Conservation (phyloP, 1,140 invertebrate genomes). For the Eciton burchellii region DNA sequence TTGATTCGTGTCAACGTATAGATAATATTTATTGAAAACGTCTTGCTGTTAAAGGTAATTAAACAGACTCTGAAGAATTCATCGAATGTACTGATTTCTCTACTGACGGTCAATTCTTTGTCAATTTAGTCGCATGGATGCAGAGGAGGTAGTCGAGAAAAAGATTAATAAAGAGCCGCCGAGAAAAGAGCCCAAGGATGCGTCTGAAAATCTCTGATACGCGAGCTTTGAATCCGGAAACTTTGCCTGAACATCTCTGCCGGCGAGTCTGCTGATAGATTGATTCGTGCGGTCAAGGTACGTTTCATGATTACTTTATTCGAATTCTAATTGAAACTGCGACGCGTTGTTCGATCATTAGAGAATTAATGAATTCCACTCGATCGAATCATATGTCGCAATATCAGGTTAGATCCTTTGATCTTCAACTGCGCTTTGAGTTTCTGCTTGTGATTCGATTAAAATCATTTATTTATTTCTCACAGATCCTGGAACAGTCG, state of each 20-base stretch:
- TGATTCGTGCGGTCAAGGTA: conserved; percentile 99
- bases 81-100: too few species aligned
- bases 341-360: neutral
- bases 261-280: conserved; percentile 99
- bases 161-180: conserved; percentile 77
- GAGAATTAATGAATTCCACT: neutral
- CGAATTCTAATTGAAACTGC: neutral
- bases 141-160: conserved; percentile 78
- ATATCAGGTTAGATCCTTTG: too few species aligned
- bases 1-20: too few species aligned
- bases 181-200: conserved; percentile 91
- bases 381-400: too few species aligned
- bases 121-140: too few species aligned
- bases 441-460: too few species aligned
- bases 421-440: too few species aligned
- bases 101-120: too few species aligned
- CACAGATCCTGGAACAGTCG: conserved; percentile 98
- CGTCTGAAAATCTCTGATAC: conserved; percentile 98
- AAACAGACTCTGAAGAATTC: too few species aligned
- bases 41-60: too few species aligned
- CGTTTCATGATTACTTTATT: conserved; percentile 37
- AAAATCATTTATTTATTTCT: conserved; percentile 59
- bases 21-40: too few species aligned
- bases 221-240: conserved; percentile 98
- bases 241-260: conserved; percentile 99